A percentile compares a stretch with the other conserved stretches of the same genome.
These are phyloP conservation scores for Siphamia tubifer DNA, from an alignment of 2,113 vertebrate species.

Conservation along the genomic window DNA sequence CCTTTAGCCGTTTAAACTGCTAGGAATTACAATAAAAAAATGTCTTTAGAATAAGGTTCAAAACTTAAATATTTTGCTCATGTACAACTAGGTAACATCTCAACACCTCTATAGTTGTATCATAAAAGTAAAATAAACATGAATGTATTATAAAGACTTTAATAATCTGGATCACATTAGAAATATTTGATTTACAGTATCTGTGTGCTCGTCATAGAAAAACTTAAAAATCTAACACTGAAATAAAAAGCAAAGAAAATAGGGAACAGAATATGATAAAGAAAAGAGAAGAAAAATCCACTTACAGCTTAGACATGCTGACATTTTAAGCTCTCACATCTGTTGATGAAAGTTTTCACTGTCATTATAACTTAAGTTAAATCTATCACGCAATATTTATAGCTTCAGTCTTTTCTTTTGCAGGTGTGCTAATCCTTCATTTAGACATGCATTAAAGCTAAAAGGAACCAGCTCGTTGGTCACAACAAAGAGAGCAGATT, in stretches of 20 bases:
- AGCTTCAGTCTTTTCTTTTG: not conserved
- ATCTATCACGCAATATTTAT: constrained; percentile 24
- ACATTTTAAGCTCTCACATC: not conserved
- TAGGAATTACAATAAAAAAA: no score
- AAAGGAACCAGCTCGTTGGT: constrained; percentile 30
- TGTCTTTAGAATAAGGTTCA: no score
- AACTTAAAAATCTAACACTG: no score
- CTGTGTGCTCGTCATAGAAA: no score
- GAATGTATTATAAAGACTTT: no score
- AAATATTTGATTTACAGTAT: no score
- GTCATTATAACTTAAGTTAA: constrained; percentile 18
- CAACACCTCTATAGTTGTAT: no score
- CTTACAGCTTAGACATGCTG: not conserved
- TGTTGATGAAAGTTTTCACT: constrained; percentile 7
- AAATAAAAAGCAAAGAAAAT: not conserved
- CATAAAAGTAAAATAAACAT: no score
- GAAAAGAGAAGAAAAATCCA: not conserved
- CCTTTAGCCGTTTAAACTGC: no score
- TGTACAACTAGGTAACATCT: no score
- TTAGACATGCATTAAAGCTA: not conserved
- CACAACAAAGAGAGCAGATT: constrained; percentile 4
- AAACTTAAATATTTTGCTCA: no score
- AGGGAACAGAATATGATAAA: not conserved
- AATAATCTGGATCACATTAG: no score
- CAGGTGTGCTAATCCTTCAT: constrained; percentile 32